phyloP scores from a whole-genome alignment of 1,140 invertebrate species.

The Diabrotica undecimpunctata region DNA sequence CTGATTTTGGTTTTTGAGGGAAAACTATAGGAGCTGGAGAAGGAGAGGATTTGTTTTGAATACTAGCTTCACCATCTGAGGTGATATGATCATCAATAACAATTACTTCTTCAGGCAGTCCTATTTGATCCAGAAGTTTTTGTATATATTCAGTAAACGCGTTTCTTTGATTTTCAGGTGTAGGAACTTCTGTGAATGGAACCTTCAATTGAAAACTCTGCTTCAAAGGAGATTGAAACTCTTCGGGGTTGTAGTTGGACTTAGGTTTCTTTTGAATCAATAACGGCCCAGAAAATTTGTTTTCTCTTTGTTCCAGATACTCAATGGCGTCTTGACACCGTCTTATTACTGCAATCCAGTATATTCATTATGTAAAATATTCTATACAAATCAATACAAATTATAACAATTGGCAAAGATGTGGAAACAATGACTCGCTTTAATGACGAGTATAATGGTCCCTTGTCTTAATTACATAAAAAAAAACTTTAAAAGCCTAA shows the following conservation, averaged over 20 bases:
- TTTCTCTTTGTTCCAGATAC: conserved; percentile 24
- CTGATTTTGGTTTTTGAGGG: background rate
- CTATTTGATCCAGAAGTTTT: conserved; percentile 19
- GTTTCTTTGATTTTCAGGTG: conserved; percentile 4
- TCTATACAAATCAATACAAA: too few species aligned
- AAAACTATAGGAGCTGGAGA: conserved; percentile 10
- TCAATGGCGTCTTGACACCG: conserved; percentile 33
- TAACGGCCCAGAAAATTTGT: conserved; percentile 25
- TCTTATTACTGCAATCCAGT: conserved; percentile 32
- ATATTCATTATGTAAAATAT: conserved; percentile 14
- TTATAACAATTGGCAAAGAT: too few species aligned
- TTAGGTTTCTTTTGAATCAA: conserved; percentile 19
- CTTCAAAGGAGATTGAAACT: conserved; percentile 28
- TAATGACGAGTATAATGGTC: too few species aligned
- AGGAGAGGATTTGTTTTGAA: background rate
- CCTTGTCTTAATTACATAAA: too few species aligned
- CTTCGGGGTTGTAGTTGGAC: conserved; percentile 3
- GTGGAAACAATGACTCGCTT: too few species aligned
- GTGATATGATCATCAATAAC: conserved; percentile 4
- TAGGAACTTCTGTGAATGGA: conserved; percentile 27
- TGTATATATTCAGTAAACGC: conserved; percentile 22
- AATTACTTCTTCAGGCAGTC: conserved; percentile 15
- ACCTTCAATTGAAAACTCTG: conserved; percentile 17
- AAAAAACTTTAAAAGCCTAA: background rate
- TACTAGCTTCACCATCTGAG: background rate